Base-by-base conservation (phyloP, 2,888 invertebrate species). In the Rhodophaea formosa region DNA sequence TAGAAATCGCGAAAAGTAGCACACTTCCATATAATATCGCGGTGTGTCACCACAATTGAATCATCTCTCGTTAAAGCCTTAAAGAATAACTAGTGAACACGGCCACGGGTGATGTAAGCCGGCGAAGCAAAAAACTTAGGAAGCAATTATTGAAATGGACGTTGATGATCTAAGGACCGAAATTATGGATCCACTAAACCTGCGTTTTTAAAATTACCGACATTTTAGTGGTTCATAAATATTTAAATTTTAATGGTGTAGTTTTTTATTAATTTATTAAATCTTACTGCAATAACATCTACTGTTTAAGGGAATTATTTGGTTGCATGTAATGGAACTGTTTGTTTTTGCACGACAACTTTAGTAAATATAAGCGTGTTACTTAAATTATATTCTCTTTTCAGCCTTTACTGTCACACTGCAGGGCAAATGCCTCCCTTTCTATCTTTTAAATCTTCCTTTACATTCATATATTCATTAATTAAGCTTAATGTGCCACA, bases 31-130 rank as follows among this genome's bases (percentile, higher is more conserved):
- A 62, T 62, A 43, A 42, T 30, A 45, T 52, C 30, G 53, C 56
- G 59, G 59, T 60, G 57, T 61, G 56, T 59, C 56, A 56, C 68
- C 66, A 67, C 66, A 54, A 61, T 68, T 70, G 64, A 67, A 63
- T 71, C 72, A 70, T 63, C 59, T 56, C 39, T 43, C 29, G 53
- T 39, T 42, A 55, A 16, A 54, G 39, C 17, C 44, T 52, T 29
- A 16, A 29, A 6, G 44, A 8, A n/a, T n/a, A n/a, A 14, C 16
- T 17, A 44, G 47, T 43, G 14, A 58, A 62, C 63, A 68, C 69
- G 64, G 66, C 60, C 64, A 65, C 62, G 59, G 62, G 29, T 80
- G 79, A 82, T 77, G 79, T 79, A 77, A 82, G 71, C 69, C 46
- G 3, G 39, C 39, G 61, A 67, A 65, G 23, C 58, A 64, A 71